These are phyloP conservation scores for Cyanoliseus patagonus DNA, from an alignment of 2,113 vertebrate species.

Conservation along the genomic window DNA sequence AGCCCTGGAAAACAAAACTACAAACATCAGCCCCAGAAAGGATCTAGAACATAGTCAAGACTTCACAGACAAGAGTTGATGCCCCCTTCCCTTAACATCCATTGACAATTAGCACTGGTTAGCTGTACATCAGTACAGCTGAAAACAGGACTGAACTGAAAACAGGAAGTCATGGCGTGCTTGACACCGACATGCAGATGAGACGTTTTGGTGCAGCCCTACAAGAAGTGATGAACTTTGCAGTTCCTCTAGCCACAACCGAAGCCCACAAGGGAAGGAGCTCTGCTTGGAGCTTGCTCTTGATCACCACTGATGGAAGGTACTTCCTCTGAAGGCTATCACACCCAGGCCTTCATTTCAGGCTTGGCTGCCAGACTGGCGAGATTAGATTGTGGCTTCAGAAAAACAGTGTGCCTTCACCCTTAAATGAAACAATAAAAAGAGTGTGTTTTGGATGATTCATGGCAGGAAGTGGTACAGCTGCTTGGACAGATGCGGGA, in stretches of 20 bases:
- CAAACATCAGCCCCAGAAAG: background rate
- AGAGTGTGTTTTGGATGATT: conserved; percentile 4
- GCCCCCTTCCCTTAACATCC: background rate
- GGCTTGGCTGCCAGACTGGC: conserved; percentile 11
- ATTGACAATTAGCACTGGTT: background rate
- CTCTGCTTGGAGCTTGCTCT: background rate
- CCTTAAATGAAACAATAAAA: conserved; percentile 18
- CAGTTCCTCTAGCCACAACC: background rate
- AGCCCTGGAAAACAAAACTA: background rate
- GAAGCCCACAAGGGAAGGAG: background rate
- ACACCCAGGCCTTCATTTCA: background rate
- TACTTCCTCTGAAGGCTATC: background rate
- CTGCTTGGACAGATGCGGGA: conserved; percentile 47
- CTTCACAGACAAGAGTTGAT: background rate
- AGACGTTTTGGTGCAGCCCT: background rate
- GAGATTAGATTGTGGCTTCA: background rate
- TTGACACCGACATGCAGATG: background rate
- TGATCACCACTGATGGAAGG: background rate
- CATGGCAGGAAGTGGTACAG: conserved; percentile 54
- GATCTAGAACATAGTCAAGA: background rate
- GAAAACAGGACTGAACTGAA: background rate
- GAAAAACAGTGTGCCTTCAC: conserved; percentile 50
- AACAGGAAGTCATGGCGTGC: background rate
- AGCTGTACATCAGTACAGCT: background rate
- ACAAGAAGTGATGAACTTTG: background rate